Conservation (phyloP, 1,140 invertebrate species). For the Camponotus vicinus region DNA sequence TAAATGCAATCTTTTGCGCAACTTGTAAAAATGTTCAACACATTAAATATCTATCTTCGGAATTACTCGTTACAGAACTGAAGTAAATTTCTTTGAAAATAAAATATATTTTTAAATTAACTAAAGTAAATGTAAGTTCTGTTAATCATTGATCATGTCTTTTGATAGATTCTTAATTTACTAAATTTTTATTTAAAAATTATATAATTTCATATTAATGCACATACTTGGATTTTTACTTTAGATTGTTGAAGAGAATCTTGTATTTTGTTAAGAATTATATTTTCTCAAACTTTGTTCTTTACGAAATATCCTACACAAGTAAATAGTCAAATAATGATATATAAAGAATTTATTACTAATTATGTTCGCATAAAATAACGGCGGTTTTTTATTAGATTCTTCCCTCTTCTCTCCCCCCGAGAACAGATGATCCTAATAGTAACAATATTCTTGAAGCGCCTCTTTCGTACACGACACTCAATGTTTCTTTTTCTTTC, state of each 20-base stretch:
- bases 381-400: background rate
- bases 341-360: background rate
- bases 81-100: slow-evolving; percentile 29
- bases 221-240: background rate
- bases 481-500: slow-evolving; percentile 35
- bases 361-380: slow-evolving; percentile 20
- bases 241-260: background rate
- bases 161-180: background rate
- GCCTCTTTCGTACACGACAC: background rate
- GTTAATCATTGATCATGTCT: background rate
- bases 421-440: slow-evolving; percentile 11
- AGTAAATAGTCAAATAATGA: background rate
- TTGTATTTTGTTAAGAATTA: slow-evolving; percentile 10
- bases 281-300: background rate
- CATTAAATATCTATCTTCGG: background rate
- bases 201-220: background rate
- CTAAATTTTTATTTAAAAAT: slow-evolving; percentile 4
- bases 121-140: background rate
- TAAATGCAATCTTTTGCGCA: background rate
- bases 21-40: background rate
- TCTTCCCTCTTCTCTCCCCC: background rate
- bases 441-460: slow-evolving; percentile 31
- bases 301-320: background rate
- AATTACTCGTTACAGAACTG: background rate
- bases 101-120: background rate